A percentile compares a stretch with the other conserved stretches of the same genome.
Evolutionary conservation across 1,140 invertebrate species (phyloP).

Genomic region (Ephestia elutella): DNA sequence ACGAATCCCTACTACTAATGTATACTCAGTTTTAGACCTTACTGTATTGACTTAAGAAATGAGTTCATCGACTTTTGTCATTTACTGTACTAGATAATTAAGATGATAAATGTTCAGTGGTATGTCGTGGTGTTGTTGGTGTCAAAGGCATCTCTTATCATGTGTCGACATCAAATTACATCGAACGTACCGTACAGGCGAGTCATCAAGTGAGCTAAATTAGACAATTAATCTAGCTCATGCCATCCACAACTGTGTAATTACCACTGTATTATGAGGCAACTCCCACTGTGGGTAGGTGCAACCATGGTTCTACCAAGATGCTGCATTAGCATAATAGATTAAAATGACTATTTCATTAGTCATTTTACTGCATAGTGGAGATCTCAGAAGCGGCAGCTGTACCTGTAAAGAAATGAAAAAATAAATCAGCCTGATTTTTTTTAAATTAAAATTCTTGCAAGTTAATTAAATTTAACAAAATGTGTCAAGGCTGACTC

Average conservation of each 20-base stretch:
- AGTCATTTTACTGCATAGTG: no score
- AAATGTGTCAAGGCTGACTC: background rate
- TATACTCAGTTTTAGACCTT: no score
- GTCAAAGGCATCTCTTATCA: conserved; percentile 7
- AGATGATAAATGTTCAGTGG: background rate
- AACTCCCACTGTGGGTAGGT: background rate
- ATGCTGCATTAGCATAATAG: no score
- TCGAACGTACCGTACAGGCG: background rate
- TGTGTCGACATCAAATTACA: background rate
- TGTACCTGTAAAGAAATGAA: background rate
- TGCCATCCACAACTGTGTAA: conserved; percentile 10
- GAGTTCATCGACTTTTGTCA: background rate
- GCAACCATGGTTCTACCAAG: background rate
- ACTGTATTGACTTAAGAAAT: background rate
- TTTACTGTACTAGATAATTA: background rate
- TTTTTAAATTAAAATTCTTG: background rate
- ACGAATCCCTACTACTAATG: no score
- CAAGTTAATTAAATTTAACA: background rate
- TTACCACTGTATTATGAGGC: conserved; percentile 15
- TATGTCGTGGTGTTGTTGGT: background rate
- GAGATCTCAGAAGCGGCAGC: background rate
- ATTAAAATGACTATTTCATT: no score
- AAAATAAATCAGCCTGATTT: background rate
- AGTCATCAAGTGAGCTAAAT: conserved; percentile 23
- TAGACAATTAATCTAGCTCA: conserved; percentile 28